Conservation (phyloP, 2,113 vertebrate genomes). For the Polypterus senegalus region DNA sequence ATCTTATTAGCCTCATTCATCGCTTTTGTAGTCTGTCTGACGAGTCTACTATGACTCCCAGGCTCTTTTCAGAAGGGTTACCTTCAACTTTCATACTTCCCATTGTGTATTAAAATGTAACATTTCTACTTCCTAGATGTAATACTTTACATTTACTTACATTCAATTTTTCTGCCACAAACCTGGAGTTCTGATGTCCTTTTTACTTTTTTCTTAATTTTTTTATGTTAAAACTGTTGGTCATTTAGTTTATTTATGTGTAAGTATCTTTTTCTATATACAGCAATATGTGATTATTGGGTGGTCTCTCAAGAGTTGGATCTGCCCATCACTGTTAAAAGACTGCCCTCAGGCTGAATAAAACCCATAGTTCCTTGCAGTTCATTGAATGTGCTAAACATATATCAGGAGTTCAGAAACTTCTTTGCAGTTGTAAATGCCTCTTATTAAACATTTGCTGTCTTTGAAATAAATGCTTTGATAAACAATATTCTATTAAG, state of each 20-base stretch:
- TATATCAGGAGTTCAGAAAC: neutral
- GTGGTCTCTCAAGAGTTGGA: neutral
- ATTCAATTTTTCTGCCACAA: neutral
- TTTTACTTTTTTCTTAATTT: neutral
- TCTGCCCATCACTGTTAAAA: neutral
- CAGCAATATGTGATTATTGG: too few species aligned
- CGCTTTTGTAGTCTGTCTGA: too few species aligned
- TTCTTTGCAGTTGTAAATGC: too few species aligned
- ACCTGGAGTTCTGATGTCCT: neutral
- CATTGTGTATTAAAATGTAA: too few species aligned
- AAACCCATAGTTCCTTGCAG: neutral
- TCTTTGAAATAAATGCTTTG: too few species aligned
- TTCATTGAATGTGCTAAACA: neutral
- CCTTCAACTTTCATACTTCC: too few species aligned
- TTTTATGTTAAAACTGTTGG: neutral
- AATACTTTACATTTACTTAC: neutral
- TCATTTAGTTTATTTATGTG: neutral
- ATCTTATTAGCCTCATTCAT: too few species aligned
- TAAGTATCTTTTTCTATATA: neutral
- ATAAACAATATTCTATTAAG: too few species aligned
- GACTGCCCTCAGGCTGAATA: neutral
- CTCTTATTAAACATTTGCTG: too few species aligned
- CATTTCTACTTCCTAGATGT: too few species aligned
- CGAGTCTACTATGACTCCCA: too few species aligned
- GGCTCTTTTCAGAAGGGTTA: too few species aligned